Evolutionary conservation across 2,113 vertebrate genomes (phyloP).

Genomic region (Daboia siamensis): DNA sequence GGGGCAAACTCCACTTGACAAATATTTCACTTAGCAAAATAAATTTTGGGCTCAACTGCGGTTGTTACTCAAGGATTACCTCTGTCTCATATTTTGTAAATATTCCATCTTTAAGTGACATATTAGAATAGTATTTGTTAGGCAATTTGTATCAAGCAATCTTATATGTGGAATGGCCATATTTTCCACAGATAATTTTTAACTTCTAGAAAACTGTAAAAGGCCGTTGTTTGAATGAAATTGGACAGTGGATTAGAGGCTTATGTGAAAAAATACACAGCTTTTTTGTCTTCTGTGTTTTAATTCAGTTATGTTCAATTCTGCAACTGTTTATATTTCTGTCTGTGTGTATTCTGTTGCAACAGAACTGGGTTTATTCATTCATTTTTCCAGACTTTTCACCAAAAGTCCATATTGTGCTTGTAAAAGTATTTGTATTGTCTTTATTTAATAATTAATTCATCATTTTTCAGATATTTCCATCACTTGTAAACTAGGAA

Average conservation of each 20-base stretch:
- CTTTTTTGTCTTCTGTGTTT: not conserved
- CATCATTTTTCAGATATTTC: not conserved
- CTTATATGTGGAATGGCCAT: not conserved
- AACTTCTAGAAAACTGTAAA: not conserved
- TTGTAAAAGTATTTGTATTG: not conserved
- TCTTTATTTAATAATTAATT: not conserved
- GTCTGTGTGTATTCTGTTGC: not conserved
- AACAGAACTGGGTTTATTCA: not conserved
- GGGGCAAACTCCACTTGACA: too few relatives aligned
- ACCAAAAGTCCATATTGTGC: not conserved
- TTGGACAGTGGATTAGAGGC: not conserved
- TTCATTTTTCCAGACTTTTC: not conserved
- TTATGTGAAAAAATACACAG: not conserved
- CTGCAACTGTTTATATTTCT: not conserved
- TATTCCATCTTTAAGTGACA: not conserved
- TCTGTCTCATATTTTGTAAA: not conserved
- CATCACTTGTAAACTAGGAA: conserved; percentile 32
- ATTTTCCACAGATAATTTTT: not conserved
- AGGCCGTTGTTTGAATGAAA: not conserved
- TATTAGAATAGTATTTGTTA: not conserved
- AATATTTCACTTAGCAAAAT: too few relatives aligned
- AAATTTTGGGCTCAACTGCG: too few relatives aligned
- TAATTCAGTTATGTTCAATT: not conserved
- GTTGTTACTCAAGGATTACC: too few relatives aligned
- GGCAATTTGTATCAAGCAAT: not conserved